Evolutionary conservation across 2,888 invertebrate species (phyloP).

Genomic region (Scrobipalpa costella): DNA sequence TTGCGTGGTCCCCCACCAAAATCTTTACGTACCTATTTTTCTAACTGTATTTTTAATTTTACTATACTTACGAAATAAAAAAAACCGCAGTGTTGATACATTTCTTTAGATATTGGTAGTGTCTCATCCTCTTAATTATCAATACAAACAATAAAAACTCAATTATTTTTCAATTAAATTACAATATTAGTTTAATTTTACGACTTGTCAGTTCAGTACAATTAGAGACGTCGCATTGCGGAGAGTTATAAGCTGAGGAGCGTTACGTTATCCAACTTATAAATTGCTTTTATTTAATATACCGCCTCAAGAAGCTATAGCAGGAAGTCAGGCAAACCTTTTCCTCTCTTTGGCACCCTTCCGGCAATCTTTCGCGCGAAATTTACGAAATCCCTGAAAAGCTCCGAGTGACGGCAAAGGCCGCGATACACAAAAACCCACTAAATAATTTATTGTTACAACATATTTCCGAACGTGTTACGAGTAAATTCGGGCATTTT

Average conservation of each 20-base stretch:
- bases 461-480: too few relatives aligned
- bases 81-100: neutral
- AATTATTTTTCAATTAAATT: too few relatives aligned
- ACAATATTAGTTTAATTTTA: too few relatives aligned
- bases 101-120: constrained; percentile 21
- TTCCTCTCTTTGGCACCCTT: constrained; percentile 47
- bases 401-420: constrained; percentile 25
- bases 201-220: constrained; percentile 40
- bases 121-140: too few relatives aligned
- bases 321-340: constrained; percentile 48
- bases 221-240: constrained; percentile 52
- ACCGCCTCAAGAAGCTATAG: constrained; percentile 43
- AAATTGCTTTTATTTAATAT: constrained; percentile 75
- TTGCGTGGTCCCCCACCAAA: too few relatives aligned
- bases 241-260: constrained; percentile 38
- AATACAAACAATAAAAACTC: too few relatives aligned
- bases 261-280: constrained; percentile 60
- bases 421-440: neutral
- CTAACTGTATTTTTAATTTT: too few relatives aligned
- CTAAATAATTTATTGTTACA: neutral
- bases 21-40: too few relatives aligned
- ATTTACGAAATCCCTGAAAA: constrained; percentile 30
- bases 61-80: neutral
- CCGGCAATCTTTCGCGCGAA: constrained; percentile 44
- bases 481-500: too few relatives aligned